phyloP scores from a whole-genome alignment of 2,113 vertebrate genomes.

The Oncorhynchus clarkii region DNA sequence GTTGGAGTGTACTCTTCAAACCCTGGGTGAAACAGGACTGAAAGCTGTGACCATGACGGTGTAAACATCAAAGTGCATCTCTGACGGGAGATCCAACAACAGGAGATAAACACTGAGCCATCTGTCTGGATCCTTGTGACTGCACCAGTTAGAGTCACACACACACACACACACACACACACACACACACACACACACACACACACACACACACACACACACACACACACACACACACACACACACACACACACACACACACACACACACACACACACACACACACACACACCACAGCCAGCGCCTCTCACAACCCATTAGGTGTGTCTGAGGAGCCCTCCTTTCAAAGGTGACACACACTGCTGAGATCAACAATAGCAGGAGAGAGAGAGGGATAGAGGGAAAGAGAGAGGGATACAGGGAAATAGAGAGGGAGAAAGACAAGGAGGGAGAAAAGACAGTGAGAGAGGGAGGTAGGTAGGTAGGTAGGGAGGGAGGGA shows the following conservation, averaged over 20 bases:
- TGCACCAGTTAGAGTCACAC: slow-evolving; percentile 27
- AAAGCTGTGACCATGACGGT: slow-evolving; percentile 17
- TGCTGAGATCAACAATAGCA: slow-evolving; percentile 9
- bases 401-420: background rate
- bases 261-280: background rate
- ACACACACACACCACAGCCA: background rate
- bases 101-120: slow-evolving; percentile 29
- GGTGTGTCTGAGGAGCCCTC: slow-evolving; percentile 5
- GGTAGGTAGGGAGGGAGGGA: background rate
- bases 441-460: background rate
- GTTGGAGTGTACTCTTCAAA: slow-evolving; percentile 4
- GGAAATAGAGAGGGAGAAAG: background rate
- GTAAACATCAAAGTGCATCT: slow-evolving; percentile 43
- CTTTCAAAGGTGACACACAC: slow-evolving; percentile 22
- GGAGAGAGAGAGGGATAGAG: background rate
- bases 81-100: slow-evolving; percentile 23
- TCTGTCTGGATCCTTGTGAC: slow-evolving; percentile 35
- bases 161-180: slow-evolving; percentile 4
- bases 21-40: background rate
- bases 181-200: slow-evolving; percentile 11
- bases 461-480: background rate
- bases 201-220: slow-evolving; percentile 9
- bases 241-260: slow-evolving; percentile 10
- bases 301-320: slow-evolving; percentile 11
- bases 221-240: slow-evolving; percentile 1